Conservation (phyloP, 2,888 invertebrate genomes). For the Mythimna ferrago region DNA sequence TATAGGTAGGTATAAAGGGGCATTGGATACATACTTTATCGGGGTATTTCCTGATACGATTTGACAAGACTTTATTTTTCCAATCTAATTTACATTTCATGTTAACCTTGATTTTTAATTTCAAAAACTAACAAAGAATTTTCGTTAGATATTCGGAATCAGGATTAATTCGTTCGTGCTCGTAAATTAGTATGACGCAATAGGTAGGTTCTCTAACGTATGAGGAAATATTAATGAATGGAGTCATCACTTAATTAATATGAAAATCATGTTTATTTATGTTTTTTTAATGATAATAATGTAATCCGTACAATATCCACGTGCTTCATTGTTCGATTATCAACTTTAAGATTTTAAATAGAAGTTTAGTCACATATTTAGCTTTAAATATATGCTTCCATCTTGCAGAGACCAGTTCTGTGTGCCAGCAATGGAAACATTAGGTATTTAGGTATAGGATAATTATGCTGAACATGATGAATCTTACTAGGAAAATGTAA, state of each 20-base stretch:
- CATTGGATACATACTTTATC: neutral
- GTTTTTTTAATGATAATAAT: slow-evolving; percentile 16
- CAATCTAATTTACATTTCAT: neutral
- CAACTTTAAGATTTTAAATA: neutral
- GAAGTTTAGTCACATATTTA: neutral
- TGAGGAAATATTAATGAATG: slow-evolving; percentile 42
- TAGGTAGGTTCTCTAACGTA: slow-evolving; percentile 1
- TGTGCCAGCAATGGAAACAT: neutral
- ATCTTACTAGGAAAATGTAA: too few relatives aligned
- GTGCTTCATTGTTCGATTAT: slow-evolving; percentile 10
- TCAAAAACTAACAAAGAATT: slow-evolving; percentile 9
- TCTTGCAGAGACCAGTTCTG: neutral
- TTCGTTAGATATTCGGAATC: neutral
- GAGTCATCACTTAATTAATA: slow-evolving; percentile 16
- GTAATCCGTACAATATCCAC: slow-evolving; percentile 27
- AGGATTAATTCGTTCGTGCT: slow-evolving; percentile 4
- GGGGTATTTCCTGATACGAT: neutral
- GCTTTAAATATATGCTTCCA: neutral
- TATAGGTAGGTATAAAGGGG: too few relatives aligned
- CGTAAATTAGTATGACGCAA: slow-evolving; percentile 38
- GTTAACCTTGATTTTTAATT: neutral
- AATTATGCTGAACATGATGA: too few relatives aligned
- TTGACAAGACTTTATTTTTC: neutral
- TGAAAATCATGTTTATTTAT: slow-evolving; percentile 13
- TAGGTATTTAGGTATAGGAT: too few relatives aligned